phyloP scores from a whole-genome alignment of 2,113 vertebrate species.

The Cariama cristata region DNA sequence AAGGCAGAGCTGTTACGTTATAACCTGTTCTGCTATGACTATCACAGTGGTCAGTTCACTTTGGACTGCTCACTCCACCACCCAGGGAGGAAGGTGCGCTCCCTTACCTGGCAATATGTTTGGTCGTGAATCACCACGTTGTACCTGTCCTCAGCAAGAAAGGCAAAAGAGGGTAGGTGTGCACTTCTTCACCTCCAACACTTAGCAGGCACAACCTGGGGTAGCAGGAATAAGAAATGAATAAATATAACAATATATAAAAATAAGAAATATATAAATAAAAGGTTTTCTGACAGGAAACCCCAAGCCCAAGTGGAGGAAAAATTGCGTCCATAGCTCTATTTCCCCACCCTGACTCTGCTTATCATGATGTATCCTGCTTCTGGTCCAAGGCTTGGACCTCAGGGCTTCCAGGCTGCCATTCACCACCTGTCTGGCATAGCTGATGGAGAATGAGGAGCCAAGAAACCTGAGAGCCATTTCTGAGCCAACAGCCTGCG shows the following conservation, averaged over 20 bases:
- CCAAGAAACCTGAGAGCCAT: background rate
- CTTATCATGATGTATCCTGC: background rate
- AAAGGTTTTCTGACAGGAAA: background rate
- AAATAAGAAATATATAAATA: no score
- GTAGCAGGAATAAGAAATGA: background rate
- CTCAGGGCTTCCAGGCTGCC: background rate
- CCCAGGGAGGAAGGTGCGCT: background rate
- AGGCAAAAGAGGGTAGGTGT: background rate
- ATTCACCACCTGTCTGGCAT: background rate
- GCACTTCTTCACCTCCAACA: background rate
- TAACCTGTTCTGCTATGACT: background rate
- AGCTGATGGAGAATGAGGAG: background rate
- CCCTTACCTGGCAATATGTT: background rate
- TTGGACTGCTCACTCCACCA: background rate
- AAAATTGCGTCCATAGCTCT: background rate
- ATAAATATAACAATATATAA: background rate
- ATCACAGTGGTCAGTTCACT: background rate
- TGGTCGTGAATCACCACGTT: rapidly evolving
- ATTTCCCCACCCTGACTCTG: background rate
- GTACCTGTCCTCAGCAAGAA: background rate
- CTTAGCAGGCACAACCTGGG: background rate
- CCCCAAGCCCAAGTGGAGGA: background rate
- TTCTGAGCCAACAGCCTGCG: background rate
- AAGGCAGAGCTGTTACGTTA: background rate
- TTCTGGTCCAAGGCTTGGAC: background rate